Evolutionary conservation across 2,113 vertebrate genomes (phyloP), one percentile per base, ranked within the genome.

Genomic region (Catharus minimus): DNA sequence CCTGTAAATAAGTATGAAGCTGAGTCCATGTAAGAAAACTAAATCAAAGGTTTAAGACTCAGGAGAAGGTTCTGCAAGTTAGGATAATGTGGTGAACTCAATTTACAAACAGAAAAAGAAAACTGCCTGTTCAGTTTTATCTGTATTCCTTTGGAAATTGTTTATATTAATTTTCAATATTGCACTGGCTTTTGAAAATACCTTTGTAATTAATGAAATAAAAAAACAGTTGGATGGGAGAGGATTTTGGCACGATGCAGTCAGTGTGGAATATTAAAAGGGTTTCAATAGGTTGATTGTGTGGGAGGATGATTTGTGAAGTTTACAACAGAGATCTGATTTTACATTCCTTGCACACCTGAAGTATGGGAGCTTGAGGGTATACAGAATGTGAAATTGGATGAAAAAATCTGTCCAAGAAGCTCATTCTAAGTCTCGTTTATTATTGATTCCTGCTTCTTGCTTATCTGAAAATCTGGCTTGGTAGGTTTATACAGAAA

Each of bases 401-500:
- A 84, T 64, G 5, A 76, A 77, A 93, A 94, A 78, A 3, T 67
- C 52, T 77, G 60, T 46, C 36, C 66, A 62, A 87, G 46, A 76
- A 82, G 74, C 91, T 58, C 27, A 55, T 82, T 85, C 50, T n/a
- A 66, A 38, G 16, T 61, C 64, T 82, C 8, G 2, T 89, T 85
- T 61, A 21, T 87, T 88, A 93, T 94, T 91, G 91, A 95, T 93
- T 85, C 24, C 33, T 76, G 21, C 24, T 92, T 92, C 82, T 69
- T 58, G 41, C 81, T 89, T 91, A 66, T 77, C 91, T 82, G 75
- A 88, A 87, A 93, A 87, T 47, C 44, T 64, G 4, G 9, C 21
- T 73, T 14, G n/a, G 44, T 66, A 69, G 53, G 43, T 77, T 87
- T 43, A n/a, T 66, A 24, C 13, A 55, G 39, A 69, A 95, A 60